Percentiles rank a stretch among this genome's conserved stretches.
phyloP scores from a whole-genome alignment of 2,113 vertebrate genomes.

The Oncorhynchus tshawytscha region DNA sequence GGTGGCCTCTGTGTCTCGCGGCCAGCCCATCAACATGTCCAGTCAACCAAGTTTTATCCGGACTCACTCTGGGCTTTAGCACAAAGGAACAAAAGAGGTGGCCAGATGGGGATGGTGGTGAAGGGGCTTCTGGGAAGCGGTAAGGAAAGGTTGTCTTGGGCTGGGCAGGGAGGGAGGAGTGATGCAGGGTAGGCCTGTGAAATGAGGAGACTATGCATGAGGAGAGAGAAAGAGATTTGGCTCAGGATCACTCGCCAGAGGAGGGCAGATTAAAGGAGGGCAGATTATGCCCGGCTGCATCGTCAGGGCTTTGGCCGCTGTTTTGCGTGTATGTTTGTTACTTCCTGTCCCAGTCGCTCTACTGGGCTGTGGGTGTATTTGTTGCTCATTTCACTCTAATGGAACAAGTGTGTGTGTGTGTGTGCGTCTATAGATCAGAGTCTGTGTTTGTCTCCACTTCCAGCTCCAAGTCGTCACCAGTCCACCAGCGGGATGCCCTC shows the following conservation, averaged over 20 bases:
- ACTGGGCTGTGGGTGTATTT: not conserved
- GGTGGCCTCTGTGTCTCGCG: slow-evolving; percentile 12
- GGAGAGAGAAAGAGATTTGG: slow-evolving; percentile 65
- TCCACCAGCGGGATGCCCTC: not conserved
- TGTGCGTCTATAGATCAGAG: too few species aligned
- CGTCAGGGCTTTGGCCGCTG: slow-evolving; percentile 44
- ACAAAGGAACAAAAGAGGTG: slow-evolving; percentile 55
- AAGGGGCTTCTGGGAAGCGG: slow-evolving; percentile 20
- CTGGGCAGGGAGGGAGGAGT: not conserved
- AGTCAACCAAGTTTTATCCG: slow-evolving; percentile 37
- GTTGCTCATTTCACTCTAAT: not conserved
- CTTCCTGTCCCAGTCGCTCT: too few species aligned
- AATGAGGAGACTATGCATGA: slow-evolving; percentile 55
- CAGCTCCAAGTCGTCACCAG: not conserved
- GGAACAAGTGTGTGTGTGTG: too few species aligned
- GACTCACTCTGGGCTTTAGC: slow-evolving; percentile 26
- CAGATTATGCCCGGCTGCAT: slow-evolving; percentile 57
- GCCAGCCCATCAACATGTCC: slow-evolving; percentile 24
- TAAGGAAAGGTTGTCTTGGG: slow-evolving; percentile 22
- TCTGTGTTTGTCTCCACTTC: not conserved
- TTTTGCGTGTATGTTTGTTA: slow-evolving; percentile 3
- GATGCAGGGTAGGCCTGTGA: slow-evolving; percentile 53
- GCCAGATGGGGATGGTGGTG: not conserved
- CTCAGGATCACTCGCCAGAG: slow-evolving; percentile 61
- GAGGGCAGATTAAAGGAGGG: slow-evolving; percentile 50